Base-by-base conservation (phyloP, 2,888 invertebrate species). In the Oxycera nigricornis region DNA sequence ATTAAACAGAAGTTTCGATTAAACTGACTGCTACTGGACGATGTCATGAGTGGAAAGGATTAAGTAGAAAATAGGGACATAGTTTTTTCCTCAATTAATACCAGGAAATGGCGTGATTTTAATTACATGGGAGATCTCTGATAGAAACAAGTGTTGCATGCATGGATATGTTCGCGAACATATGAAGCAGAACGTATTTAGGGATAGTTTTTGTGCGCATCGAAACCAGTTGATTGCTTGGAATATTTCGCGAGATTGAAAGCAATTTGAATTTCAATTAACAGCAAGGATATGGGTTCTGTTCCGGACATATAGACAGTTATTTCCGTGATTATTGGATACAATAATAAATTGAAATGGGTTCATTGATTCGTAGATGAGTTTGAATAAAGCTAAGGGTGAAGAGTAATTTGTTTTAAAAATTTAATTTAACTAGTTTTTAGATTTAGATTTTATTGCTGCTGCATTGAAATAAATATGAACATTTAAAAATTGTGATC, bases 241-340 rank as follows among this genome's bases (percentile, higher is more conserved):
- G 20, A 22, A 59, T 9, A 0, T 26, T 72, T 59, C 41, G 57
- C 57, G 72, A 59, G 7, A 41, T 72, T 22, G 72, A 24, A 59
- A 41, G 72, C 72, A 72, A 72, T 72, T 72, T 72, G 30, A 72
- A 59, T 57, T 72, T 59, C 22, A 59, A 72, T 72, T 72, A 39
- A n/a, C 26, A 35, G 26, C 39, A 72, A 72, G 72, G 72, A 72
- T 72, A 72, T 57, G 72, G 35, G 20, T 26, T 39, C 39, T 59
- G 1, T 72, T 72, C 39, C 59, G 52, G 70, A 35, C n/a, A 35
- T 46, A 35, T 35, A 55, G 70, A 70, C 52, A 30, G 35, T 55
- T 28, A 68, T 68, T 68, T 68, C 67, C 67, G 67, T 22, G 17
- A 17, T 24, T 11, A 65, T 65, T 65, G 20, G 22, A 41, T 39